Base-by-base conservation (phyloP, 2,113 vertebrate genomes). In the Ursus arctos region DNA sequence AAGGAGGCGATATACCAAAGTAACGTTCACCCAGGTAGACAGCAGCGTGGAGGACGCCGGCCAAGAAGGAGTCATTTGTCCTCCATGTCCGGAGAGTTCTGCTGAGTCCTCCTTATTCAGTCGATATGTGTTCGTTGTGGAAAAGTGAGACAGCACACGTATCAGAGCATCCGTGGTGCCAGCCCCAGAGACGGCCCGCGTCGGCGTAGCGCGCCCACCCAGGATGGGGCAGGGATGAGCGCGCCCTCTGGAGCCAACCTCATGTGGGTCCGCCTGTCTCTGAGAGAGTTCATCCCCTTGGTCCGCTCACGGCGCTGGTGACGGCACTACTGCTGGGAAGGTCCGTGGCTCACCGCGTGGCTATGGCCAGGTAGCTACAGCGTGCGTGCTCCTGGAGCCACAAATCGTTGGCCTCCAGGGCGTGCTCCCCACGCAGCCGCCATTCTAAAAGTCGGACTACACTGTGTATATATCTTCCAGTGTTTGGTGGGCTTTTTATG, bases 111-210 rank as follows among this genome's bases (percentile, higher is more conserved):
- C 43, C 18, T 28, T 26, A 22, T 16, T 55, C 28, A 4, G 77
- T 36, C 1, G 16, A 6, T 26, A 21, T 1, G 2, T 36, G 72
- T 26, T 43, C 72, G 12, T 4, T 15, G 31, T 11, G 7, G 4
- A 15, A 76, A 53, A 49, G 11, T 5, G 40, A 59, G 43, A 51
- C 57, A 59, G 22, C 15, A 15, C n/a, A 1, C 0, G 12, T 2
- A 10, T 1, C 77, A 13, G 10, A 31, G 18, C 53, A 18, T 24
- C 47, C 16, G 18, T 28, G 2, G 7, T 1, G 24, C 67, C 67
- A 14, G 12, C 24, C 7, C 7, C 6, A 3, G 47, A 18, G 8
- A 11, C 3, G 1, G 3, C n/a, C 57, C 7, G 7, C 13, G 6
- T 59, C 21, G 28, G 26, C 1, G 0, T 2, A 22, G 61, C 0